These are phyloP conservation scores for Lacerta agilis DNA, from an alignment of 2,797 vertebrate genomes.

Conservation along the genomic window DNA sequence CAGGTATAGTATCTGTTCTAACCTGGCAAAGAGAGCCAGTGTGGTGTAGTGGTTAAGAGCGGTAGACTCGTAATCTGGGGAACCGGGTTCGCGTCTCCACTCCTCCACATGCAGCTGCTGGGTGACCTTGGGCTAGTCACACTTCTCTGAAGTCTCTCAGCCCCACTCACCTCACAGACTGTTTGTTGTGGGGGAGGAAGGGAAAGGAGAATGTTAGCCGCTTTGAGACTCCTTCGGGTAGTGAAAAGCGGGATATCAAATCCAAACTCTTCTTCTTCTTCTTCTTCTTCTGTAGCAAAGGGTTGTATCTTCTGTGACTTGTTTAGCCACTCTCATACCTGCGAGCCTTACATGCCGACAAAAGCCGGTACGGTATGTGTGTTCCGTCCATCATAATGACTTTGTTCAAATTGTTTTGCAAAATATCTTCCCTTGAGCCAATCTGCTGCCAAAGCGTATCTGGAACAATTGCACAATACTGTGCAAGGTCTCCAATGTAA, in stretches of 20 bases:
- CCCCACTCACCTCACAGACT: too few relatives aligned
- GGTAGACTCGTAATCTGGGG: too few relatives aligned
- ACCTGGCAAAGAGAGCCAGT: neutral
- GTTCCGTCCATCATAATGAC: constrained; percentile 13
- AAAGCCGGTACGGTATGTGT: neutral
- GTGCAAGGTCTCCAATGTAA: constrained; percentile 18
- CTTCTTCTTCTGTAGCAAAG: neutral
- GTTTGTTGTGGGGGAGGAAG: too few relatives aligned
- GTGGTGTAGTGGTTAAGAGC: too few relatives aligned
- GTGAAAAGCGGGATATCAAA: too few relatives aligned
- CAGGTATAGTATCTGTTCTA: neutral
- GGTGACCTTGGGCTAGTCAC: too few relatives aligned
- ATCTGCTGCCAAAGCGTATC: constrained; percentile 14
- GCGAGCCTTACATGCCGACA: neutral
- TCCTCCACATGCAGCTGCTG: too few relatives aligned
- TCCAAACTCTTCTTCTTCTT: too few relatives aligned
- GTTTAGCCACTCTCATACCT: neutral
- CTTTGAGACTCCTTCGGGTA: too few relatives aligned
- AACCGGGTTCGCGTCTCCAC: too few relatives aligned
- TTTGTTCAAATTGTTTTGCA: constrained; percentile 29
- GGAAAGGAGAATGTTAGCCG: too few relatives aligned
- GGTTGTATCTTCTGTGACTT: neutral
- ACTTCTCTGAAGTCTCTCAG: too few relatives aligned
- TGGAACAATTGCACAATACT: constrained; percentile 3
- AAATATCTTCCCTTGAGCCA: constrained; percentile 22